Evolutionary conservation across 2,888 invertebrate species (phyloP).

Genomic region (Phymatocera aterrima): DNA sequence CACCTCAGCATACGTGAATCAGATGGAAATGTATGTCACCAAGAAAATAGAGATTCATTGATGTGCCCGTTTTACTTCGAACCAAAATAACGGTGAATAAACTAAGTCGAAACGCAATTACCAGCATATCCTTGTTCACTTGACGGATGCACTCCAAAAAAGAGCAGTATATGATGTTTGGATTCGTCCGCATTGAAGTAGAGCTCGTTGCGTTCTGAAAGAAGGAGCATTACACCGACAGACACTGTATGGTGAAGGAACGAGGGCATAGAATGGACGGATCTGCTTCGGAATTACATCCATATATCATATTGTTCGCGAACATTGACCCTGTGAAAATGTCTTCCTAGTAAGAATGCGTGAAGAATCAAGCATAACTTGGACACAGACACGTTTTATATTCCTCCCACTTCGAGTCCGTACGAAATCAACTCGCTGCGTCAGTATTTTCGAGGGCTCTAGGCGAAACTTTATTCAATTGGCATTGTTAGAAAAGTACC

Average conservation of each 20-base stretch:
- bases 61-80: neutral
- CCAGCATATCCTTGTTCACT: slow-evolving; percentile 68
- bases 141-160: slow-evolving; percentile 69
- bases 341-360: slow-evolving; percentile 28
- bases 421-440: slow-evolving; percentile 37
- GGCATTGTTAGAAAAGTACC: slow-evolving; percentile 34
- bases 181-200: slow-evolving; percentile 53
- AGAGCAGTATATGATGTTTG: slow-evolving; percentile 65
- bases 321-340: slow-evolving; percentile 30
- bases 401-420: slow-evolving; percentile 29
- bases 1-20: neutral
- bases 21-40: neutral
- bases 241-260: slow-evolving; percentile 1
- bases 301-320: slow-evolving; percentile 29
- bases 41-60: neutral
- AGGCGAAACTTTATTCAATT: slow-evolving; percentile 37
- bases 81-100: neutral
- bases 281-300: neutral
- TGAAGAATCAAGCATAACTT: slow-evolving; percentile 36
- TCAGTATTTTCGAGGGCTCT: slow-evolving; percentile 37
- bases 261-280: neutral
- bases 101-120: slow-evolving; percentile 52
- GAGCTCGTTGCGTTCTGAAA: slow-evolving; percentile 62
- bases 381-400: slow-evolving; percentile 41
- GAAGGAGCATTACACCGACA: too few species aligned